Evolutionary conservation across 2,113 vertebrate species (phyloP).

Genomic region (Coturnix japonica): DNA sequence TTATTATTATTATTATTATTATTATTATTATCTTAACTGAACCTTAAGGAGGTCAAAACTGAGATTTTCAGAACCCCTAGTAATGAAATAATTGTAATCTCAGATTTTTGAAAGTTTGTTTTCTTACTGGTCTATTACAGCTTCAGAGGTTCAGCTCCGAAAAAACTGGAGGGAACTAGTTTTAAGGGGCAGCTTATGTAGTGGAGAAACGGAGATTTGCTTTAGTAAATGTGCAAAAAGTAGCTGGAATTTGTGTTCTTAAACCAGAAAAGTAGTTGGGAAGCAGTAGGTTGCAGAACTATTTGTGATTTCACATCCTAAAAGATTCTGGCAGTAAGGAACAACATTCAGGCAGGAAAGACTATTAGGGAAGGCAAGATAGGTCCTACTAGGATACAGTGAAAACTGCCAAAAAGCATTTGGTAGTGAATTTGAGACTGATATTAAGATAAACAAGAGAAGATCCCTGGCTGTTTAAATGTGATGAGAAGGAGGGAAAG

Average conservation of each 20-base stretch:
- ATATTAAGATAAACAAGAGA: not conserved
- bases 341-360: not conserved
- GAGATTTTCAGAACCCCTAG: not conserved
- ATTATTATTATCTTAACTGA: not conserved
- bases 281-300: not conserved
- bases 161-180: not conserved
- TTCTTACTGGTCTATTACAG: not conserved
- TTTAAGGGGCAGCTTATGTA: not conserved
- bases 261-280: not conserved
- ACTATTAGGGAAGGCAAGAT: not conserved
- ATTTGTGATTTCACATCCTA: not conserved
- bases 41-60: not conserved
- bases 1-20: not conserved
- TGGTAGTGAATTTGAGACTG: not conserved
- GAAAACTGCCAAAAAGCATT: not conserved
- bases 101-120: not conserved
- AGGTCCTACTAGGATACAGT: not conserved
- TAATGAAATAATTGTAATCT: not conserved
- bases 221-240: not conserved
- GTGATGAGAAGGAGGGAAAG: not conserved
- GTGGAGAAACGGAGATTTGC: not conserved
- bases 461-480: not conserved
- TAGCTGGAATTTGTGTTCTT: not conserved
- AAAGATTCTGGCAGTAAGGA: not conserved
- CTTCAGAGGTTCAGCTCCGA: not conserved